Base-by-base conservation (phyloP, 2,888 invertebrate species). In the Ormyrus rosae region DNA sequence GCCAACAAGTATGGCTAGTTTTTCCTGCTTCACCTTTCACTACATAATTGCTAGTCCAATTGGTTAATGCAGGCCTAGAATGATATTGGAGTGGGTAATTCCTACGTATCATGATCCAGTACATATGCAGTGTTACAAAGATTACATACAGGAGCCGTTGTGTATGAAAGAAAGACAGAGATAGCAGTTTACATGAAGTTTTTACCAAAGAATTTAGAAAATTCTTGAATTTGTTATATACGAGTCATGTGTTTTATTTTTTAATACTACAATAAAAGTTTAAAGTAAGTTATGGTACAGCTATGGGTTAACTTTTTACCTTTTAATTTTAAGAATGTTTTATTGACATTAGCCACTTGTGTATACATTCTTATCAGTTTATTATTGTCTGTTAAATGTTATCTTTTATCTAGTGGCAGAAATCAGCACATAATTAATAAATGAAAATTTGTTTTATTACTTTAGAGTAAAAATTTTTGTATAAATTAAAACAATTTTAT, bases 21-120 rank as follows among this genome's bases (percentile, higher is more conserved):
- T 68, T 60, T 51, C 67, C 75, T 46, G 51, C n/a, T 19, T 60
- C 53, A 61, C 68, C 75, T 75, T 75, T 75, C 75, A 75, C 75
- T 69, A 6, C 56, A 58, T 13, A 34, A 13, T 11, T 64, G 10
- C 48, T 63, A 2, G 6, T 71, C 46, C 46, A 45, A 34, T 34
- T 34, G 34, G 34, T 34, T 34, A 34, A 34, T 34, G 34, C 34
- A 34, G 34, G 34, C 34, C 4, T 13, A 10, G n/a, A 68, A 6
- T 63, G 13, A 48, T 60, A 13, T n/a, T 70, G 53, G 10, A 56
- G 48, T 70, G 13, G 19, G 4, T 69, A 5, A 46, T 13, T 46
- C 34, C 34, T 34, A 34, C 4, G 0, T 34, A 34, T 34, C 34
- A 34, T 34, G 34, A 34, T 34, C 34, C 34, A 55, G 6, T 48